Evolutionary conservation across 2,797 vertebrate genomes (phyloP).

Genomic region (Apogon hyalosoma): DNA sequence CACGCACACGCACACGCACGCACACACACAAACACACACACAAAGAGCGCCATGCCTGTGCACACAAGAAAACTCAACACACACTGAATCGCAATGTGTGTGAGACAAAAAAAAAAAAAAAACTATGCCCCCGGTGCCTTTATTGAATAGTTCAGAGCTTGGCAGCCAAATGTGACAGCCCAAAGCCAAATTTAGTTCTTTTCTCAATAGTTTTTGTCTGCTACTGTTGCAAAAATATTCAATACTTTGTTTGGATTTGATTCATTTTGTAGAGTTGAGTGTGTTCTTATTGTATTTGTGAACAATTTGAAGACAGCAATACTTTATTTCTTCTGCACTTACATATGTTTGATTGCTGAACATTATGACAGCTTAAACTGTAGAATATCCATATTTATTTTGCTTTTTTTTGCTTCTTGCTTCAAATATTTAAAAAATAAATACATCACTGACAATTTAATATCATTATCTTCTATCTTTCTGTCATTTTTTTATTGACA

Average conservation of each 20-base stretch:
- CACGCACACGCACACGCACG: conserved; percentile 28
- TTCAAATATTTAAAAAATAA: no score
- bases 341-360: no score
- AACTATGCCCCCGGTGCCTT: conserved; percentile 18
- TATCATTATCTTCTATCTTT: no score
- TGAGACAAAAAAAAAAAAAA: neutral
- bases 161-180: conserved; percentile 33
- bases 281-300: no score
- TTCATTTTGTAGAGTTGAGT: neutral
- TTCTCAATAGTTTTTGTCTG: conserved; percentile 15
- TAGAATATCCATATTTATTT: no score
- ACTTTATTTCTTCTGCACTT: no score
- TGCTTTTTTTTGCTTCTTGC: no score
- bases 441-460: no score
- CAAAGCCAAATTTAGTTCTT: conserved; percentile 28
- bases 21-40: conserved; percentile 29
- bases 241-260: neutral
- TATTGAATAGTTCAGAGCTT: conserved; percentile 27
- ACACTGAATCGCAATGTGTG: neutral
- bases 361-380: no score
- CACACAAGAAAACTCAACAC: neutral
- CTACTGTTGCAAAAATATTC: conserved; percentile 9
- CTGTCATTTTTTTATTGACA: no score
- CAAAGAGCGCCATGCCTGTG: conserved; percentile 12
- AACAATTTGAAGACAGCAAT: no score